phyloP scores from a whole-genome alignment of 92 coral and sea anemone genomes.

The Epizoanthus ramosus region DNA sequence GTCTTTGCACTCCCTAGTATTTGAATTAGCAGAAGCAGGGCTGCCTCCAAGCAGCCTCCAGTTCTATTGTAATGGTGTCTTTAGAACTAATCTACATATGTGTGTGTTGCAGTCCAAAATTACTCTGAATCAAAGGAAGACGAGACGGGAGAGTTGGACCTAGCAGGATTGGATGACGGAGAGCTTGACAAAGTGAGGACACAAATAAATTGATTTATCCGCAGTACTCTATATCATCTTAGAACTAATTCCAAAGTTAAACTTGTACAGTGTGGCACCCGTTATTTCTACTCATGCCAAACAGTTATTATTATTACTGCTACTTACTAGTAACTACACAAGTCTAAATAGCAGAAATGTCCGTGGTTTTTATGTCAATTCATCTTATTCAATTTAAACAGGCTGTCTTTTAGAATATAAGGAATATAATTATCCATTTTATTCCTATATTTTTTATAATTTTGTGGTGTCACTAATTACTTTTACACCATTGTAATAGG shows the following conservation, averaged over 20 bases:
- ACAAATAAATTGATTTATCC: background rate
- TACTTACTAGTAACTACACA: background rate
- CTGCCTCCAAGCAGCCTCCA: background rate
- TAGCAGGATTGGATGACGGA: conserved; percentile 91
- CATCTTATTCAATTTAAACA: no score
- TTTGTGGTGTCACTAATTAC: no score
- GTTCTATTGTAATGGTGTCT: background rate
- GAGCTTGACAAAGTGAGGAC: conserved; percentile 85
- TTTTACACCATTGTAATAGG: no score
- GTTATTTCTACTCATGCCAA: background rate
- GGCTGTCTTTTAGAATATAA: no score
- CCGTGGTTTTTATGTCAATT: background rate
- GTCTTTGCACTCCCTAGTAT: no score
- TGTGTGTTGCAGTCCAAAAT: background rate
- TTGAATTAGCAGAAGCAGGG: no score
- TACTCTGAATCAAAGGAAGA: conserved; percentile 47
- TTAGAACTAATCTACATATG: background rate
- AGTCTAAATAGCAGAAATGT: background rate
- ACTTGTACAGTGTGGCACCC: background rate
- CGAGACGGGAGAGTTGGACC: conserved; percentile 72
- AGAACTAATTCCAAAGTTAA: background rate
- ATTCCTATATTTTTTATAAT: no score
- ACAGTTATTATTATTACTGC: background rate
- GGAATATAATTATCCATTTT: no score
- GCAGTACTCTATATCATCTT: background rate